Evolutionary conservation across 1,140 invertebrate species (phyloP), one percentile per base, ranked within the genome.

Genomic region (Oryctes rhinoceros): DNA sequence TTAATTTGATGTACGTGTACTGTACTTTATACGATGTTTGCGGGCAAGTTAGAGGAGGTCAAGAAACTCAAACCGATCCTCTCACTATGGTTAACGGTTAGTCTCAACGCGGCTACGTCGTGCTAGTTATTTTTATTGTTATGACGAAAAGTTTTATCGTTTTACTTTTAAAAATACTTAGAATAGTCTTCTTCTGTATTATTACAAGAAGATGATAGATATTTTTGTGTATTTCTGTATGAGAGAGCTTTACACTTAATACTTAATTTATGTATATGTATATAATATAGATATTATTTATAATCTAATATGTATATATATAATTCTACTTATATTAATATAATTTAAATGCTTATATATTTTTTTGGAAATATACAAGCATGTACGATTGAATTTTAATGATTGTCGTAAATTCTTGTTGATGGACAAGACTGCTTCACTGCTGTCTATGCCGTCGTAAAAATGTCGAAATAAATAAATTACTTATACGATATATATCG

Each of bases 391-490:
- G 65, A 71, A 24, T 71, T 10, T 75, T 84, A 75, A 83, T 87
- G 86, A 87, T 87, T 87, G 86, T 87, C 86, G 84, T 82, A 80
- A 84, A 86, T 87, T 87, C 86, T 87, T 87, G 65, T 35, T 71
- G 53, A 44, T 44, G 86, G 86, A 87, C 86, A 86, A 86, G 86
- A 87, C 86, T 44, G 84, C 80, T 83, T 20, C n/a, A 20, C 62
- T 83, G 81, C 39, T 10, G 86, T 86, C 86, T 86, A 84, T 85
- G 86, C 85, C 86, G 85, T 86, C 82, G 10, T 71, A 71, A 85
- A 85, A 86, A 86, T 82, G 85, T 83, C 81, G 81, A 85, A 86
- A 84, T 71, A 85, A 86, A 84, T 71, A 75, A 84, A 80, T 78
- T 78, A 78, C 77, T 49, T 78, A 59, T 35, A 48, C 53, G 10